Conservation (phyloP, 2,113 vertebrate genomes). For the Pseudois nayaur region DNA sequence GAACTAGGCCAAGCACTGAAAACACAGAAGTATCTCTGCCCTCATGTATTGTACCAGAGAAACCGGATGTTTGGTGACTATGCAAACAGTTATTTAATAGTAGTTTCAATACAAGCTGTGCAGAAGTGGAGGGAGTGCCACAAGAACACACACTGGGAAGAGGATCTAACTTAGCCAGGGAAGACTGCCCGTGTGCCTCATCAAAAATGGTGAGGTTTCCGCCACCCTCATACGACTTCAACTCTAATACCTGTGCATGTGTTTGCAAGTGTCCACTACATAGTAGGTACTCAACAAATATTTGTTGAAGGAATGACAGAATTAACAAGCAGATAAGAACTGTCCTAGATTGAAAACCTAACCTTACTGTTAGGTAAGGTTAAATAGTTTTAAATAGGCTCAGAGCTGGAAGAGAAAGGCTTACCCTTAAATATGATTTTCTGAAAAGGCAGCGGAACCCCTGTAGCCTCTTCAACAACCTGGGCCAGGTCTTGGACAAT, state of each 20-base stretch:
- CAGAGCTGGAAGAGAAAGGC: slow-evolving; percentile 35
- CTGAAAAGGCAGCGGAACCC: slow-evolving; percentile 91
- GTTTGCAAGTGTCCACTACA: background rate
- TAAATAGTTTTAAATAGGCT: slow-evolving; percentile 32
- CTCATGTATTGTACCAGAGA: background rate
- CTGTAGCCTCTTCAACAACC: slow-evolving; percentile 89
- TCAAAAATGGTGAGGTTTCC: slow-evolving; percentile 1
- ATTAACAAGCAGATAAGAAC: slow-evolving; percentile 8
- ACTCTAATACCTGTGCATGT: background rate
- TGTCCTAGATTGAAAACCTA: slow-evolving; percentile 4
- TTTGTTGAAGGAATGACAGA: slow-evolving; percentile 10
- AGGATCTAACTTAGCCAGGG: background rate
- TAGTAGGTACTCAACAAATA: background rate
- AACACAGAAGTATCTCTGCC: background rate
- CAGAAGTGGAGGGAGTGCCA: background rate
- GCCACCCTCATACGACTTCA: background rate
- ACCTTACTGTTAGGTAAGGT: background rate
- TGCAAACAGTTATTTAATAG: background rate
- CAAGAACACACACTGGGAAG: background rate
- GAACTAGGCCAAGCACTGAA: background rate
- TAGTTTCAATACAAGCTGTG: background rate
- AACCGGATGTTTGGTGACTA: background rate
- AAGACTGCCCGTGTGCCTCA: background rate
- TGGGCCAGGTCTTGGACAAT: slow-evolving; percentile 90
- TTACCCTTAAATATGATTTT: slow-evolving; percentile 97